These are phyloP conservation scores for Zaprionus lineosus DNA, from an alignment of 2,888 invertebrate genomes.

Conservation along the genomic window DNA sequence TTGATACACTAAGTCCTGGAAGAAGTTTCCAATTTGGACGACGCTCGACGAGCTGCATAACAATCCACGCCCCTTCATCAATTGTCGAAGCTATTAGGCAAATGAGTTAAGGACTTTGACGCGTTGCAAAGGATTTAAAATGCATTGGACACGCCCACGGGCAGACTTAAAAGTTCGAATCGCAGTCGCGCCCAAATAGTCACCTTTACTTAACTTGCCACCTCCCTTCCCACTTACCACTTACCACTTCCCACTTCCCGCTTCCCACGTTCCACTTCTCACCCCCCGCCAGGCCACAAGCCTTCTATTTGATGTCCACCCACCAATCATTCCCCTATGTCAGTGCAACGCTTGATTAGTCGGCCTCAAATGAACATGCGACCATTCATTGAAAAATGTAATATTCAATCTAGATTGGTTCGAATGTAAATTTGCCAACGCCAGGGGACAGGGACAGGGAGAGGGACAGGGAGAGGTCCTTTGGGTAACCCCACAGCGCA, in stretches of 20 bases:
- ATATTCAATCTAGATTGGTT: conserved; percentile 65
- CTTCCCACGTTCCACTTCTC: too few species aligned
- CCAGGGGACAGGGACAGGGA: background rate
- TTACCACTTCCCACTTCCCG: background rate
- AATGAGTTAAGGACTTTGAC: conserved; percentile 44
- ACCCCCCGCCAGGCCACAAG: too few species aligned
- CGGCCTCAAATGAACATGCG: conserved; percentile 43
- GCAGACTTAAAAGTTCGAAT: background rate
- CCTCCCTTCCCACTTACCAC: background rate
- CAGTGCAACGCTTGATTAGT: conserved; percentile 51
- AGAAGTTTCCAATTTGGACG: too few species aligned
- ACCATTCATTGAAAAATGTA: conserved; percentile 49
- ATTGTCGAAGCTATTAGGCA: conserved; percentile 44
- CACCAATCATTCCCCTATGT: conserved; percentile 21
- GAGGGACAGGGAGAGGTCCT: background rate
- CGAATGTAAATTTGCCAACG: conserved; percentile 48
- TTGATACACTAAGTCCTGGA: too few species aligned
- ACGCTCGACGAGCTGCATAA: conserved; percentile 12
- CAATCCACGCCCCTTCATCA: conserved; percentile 21
- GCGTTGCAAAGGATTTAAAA: conserved; percentile 54
- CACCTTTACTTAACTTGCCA: background rate
- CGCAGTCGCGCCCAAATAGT: background rate
- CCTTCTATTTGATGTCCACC: background rate
- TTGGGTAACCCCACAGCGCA: conserved; percentile 6
- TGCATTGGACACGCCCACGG: conserved; percentile 30